These are phyloP conservation scores for Jordanella pulchra DNA, from an alignment of 2,797 vertebrate genomes.

Conservation along the genomic window DNA sequence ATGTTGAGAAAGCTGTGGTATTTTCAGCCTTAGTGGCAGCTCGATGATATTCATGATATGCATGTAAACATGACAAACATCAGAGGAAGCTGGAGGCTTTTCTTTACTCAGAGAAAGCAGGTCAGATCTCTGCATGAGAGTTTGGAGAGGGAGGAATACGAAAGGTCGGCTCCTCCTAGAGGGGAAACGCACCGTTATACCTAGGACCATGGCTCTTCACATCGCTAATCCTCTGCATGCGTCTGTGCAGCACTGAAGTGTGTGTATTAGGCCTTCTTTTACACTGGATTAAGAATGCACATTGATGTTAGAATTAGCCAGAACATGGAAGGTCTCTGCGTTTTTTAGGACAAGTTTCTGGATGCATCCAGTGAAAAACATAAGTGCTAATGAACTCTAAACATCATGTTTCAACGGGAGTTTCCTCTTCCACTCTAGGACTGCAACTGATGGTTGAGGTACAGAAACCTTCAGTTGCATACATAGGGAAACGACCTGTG, in stretches of 20 bases:
- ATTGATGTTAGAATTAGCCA: not conserved
- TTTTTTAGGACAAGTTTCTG: not conserved
- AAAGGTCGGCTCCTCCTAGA: conserved; percentile 60
- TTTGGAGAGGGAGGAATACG: conserved; percentile 28
- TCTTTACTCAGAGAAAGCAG: conserved; percentile 44
- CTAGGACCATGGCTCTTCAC: conserved; percentile 37
- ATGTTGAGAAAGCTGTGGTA: not conserved
- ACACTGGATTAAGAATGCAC: not conserved
- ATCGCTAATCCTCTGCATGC: not conserved
- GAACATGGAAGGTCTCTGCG: not conserved
- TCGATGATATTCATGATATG: conserved; percentile 14
- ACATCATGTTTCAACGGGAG: not conserved
- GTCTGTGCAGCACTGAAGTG: not conserved
- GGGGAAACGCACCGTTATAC: conserved; percentile 44
- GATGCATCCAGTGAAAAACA: not conserved
- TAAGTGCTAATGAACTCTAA: not conserved
- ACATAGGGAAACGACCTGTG: not conserved
- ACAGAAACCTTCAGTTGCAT: not conserved
- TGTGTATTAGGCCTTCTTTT: not conserved
- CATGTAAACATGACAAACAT: conserved; percentile 38
- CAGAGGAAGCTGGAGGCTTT: conserved; percentile 23
- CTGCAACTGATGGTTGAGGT: not conserved
- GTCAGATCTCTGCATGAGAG: conserved; percentile 57
- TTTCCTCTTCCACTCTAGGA: not conserved
- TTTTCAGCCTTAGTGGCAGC: conserved; percentile 5